phyloP scores from a whole-genome alignment of 1,140 invertebrate genomes.

The Phenacoccus solenopsis region DNA sequence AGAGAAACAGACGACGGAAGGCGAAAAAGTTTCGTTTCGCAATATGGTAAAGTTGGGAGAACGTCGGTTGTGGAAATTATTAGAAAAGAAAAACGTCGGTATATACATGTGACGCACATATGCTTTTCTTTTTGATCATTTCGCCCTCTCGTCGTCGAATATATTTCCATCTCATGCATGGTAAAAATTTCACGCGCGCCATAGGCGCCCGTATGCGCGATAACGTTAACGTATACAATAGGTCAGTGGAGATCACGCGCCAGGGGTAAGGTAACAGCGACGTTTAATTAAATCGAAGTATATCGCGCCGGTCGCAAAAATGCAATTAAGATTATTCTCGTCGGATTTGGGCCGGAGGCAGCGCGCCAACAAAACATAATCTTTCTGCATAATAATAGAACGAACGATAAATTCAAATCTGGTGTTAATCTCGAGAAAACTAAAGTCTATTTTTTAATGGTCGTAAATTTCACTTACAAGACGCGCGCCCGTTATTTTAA shows the following conservation, averaged over 20 bases:
- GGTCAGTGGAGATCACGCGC: no score
- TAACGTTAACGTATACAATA: no score
- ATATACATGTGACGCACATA: neutral
- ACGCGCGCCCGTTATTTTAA: neutral
- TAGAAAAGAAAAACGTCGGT: neutral
- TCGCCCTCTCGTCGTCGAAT: neutral
- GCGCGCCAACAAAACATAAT: neutral
- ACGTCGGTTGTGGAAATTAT: neutral
- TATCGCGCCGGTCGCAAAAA: neutral
- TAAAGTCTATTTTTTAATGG: slow-evolving; percentile 3
- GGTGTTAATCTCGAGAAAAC: neutral
- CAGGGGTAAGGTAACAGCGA: neutral
- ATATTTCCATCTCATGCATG: neutral
- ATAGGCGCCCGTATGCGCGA: neutral
- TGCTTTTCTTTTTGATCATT: neutral
- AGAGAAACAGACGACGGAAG: neutral
- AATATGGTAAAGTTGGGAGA: neutral
- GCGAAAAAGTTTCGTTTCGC: neutral
- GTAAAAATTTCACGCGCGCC: neutral
- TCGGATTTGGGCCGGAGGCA: neutral
- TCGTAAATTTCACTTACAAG: slow-evolving; percentile 2
- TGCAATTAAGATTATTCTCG: neutral
- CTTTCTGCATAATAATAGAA: neutral
- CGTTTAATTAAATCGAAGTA: neutral
- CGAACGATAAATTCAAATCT: neutral